These are phyloP conservation scores for Drosophila testacea DNA, from an alignment of 2,888 invertebrate species.

Conservation along the genomic window DNA sequence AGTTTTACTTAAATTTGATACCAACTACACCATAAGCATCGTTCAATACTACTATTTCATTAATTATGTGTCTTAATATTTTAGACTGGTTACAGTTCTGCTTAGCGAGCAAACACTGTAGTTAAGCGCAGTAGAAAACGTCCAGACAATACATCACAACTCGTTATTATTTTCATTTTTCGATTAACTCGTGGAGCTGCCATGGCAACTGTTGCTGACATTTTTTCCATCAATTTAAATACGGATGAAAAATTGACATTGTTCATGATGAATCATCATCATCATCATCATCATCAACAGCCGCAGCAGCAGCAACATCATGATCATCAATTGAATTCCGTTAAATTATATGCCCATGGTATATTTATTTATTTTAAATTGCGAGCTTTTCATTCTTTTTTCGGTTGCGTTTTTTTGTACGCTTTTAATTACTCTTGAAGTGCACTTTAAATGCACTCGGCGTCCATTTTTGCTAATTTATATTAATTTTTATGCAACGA, in stretches of 20 bases:
- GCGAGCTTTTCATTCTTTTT: constrained; percentile 12
- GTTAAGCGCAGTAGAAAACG: neutral
- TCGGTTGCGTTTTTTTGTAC: constrained; percentile 4
- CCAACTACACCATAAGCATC: neutral
- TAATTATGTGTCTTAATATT: neutral
- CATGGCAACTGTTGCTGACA: constrained; percentile 67
- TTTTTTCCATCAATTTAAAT: constrained; percentile 71
- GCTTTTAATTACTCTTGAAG: constrained; percentile 54
- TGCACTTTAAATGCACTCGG: constrained; percentile 21
- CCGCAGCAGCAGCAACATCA: constrained; percentile 3
- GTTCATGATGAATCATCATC: constrained; percentile 19
- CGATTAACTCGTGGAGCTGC: constrained; percentile 47
- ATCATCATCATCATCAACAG: neutral
- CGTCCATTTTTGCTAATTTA: constrained; percentile 40
- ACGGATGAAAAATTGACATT: constrained; percentile 28
- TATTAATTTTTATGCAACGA: constrained; percentile 51
- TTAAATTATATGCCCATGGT: neutral
- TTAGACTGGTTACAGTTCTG: neutral
- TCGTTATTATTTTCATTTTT: constrained; percentile 52
- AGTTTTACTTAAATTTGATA: too few species aligned
- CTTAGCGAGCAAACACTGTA: constrained; percentile 1
- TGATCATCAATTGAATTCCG: constrained; percentile 22
- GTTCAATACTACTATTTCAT: neutral
- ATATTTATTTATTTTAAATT: constrained; percentile 34
- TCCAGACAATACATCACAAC: constrained; percentile 6